Evolutionary conservation across 2,888 invertebrate species (phyloP).

Genomic region (Agrotis exclamationis): DNA sequence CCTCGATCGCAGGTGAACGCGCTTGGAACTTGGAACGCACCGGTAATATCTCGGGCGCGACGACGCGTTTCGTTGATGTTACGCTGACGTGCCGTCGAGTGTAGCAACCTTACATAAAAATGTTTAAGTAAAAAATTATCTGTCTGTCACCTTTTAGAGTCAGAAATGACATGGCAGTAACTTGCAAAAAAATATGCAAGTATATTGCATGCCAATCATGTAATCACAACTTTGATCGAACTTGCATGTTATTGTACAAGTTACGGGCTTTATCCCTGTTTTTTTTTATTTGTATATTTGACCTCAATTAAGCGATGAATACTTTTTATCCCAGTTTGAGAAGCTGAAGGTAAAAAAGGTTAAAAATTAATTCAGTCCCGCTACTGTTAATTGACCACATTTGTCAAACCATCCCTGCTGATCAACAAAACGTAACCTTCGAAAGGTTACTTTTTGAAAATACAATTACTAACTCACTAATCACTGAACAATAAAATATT

Average conservation of each 20-base stretch:
- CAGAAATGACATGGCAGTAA: not conserved
- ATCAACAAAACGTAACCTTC: no score
- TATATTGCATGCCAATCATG: not conserved
- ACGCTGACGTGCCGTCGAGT: constrained; percentile 45
- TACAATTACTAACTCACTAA: not conserved
- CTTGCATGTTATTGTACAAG: not conserved
- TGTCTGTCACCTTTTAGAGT: not conserved
- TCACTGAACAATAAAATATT: not conserved
- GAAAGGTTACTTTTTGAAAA: constrained; percentile 20
- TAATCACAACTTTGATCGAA: not conserved
- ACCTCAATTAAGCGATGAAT: not conserved
- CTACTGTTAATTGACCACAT: constrained; percentile 35
- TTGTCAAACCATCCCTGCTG: constrained; percentile 30
- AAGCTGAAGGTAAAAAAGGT: not conserved
- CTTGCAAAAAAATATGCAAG: not conserved
- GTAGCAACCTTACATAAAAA: not conserved
- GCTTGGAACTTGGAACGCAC: constrained; percentile 77
- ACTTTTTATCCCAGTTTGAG: not conserved
- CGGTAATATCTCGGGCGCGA: constrained; percentile 66
- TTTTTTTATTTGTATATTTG: no score
- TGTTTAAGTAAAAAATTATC: not conserved
- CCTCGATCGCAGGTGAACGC: constrained; percentile 87
- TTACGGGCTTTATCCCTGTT: not conserved
- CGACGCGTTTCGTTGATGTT: constrained; percentile 64
- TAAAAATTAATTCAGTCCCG: constrained; percentile 28